Base-by-base conservation (phyloP, 1,140 invertebrate genomes). In the Zaprionus inermis region DNA sequence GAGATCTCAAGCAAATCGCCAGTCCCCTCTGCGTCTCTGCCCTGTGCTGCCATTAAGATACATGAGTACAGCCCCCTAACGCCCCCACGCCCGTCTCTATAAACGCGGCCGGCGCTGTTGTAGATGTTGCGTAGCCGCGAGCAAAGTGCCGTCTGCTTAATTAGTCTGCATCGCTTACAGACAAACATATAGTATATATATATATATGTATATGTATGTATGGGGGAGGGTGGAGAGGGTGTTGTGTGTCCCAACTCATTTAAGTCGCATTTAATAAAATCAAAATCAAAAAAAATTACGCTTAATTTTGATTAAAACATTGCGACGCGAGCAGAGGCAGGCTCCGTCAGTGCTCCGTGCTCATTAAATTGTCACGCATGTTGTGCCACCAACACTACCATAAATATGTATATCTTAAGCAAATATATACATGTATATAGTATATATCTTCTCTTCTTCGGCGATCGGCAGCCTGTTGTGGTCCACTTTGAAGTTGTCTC, bases 311-410 rank as follows among this genome's bases (percentile, higher is more conserved):
- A 89, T 89, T 89, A 89, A 89, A 89, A 89, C 80, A 89, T 89
- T 88, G 84, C 76, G 64, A 68, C 64, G 61, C 41, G 55, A 36
- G 46, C 58, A 36, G 68, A 32, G 54, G 56, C 66, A 51, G 51
- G 70, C 61, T 52, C 63, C 22, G 20, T 18, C 63, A 38, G 44
- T 54, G 36, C 60, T 55, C 30, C 56, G 38, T 84, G 81, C 84
- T 89, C 84, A 89, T 89, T 89, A 89, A 89, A 89, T 89, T 89
- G 84, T 89, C 84, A 89, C 84, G 84, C 84, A 89, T 89, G 84
- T 88, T 88, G 77, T 88, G 70, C 30, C 54, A 38, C 55, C 54
- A 49, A 52, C 63, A 46, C 11, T 28, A 28, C 24, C 5, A 4
- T 28, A n/a, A 34, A 24, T 11, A 5, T 22, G 12, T 49, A 49